Evolutionary conservation across 1,140 invertebrate species (phyloP).

Genomic region (Thrips palmi): DNA sequence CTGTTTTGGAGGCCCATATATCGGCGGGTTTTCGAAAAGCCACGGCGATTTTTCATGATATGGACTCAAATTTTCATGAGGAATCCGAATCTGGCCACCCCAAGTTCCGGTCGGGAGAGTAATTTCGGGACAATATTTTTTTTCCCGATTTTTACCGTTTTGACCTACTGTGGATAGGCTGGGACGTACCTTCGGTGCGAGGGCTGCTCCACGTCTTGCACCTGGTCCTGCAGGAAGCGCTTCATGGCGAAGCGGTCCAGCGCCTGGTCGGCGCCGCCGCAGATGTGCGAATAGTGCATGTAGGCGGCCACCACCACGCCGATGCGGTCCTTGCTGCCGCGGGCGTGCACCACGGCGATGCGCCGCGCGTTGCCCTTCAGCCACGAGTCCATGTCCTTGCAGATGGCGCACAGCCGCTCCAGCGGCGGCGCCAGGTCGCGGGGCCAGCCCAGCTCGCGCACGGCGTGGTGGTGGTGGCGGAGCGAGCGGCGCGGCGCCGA

Average conservation of each 20-base stretch:
- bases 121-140: no score
- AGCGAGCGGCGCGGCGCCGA: constrained; percentile 39
- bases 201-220: constrained; percentile 60
- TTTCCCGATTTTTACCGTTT: no score
- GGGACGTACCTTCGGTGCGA: constrained; percentile 86
- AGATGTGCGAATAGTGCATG: constrained; percentile 87
- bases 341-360: constrained; percentile 73
- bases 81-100: no score
- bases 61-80: no score
- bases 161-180: no score
- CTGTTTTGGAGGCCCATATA: no score
- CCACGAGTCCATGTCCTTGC: constrained; percentile 86
- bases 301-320: constrained; percentile 79
- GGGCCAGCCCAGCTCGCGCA: constrained; percentile 68
- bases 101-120: no score
- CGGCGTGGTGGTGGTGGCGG: constrained; percentile 37
- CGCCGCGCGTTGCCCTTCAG: constrained; percentile 57
- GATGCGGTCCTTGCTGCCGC: constrained; percentile 54
- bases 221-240: constrained; percentile 72
- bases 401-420: constrained; percentile 73
- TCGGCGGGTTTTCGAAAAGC: no score
- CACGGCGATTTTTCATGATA: no score
- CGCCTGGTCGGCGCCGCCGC: constrained; percentile 71
- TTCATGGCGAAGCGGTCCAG: constrained; percentile 84
- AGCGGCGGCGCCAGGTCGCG: constrained; percentile 70